Percentiles rank a stretch among this genome's conserved stretches.
These are phyloP conservation scores for Lepisosteus osseus DNA, from an alignment of 2,113 vertebrate genomes.

Conservation along the genomic window DNA sequence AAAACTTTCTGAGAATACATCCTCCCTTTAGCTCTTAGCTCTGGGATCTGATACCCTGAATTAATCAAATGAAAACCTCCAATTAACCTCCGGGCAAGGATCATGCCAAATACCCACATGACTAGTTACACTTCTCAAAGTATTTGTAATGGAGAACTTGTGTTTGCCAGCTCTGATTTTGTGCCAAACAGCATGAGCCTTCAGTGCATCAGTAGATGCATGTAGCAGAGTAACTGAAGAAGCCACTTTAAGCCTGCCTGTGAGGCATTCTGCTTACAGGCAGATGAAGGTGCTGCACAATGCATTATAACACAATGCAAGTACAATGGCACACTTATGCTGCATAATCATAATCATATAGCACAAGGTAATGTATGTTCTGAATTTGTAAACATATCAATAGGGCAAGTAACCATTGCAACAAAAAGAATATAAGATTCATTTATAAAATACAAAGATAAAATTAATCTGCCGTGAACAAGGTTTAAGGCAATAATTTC, in stretches of 20 bases:
- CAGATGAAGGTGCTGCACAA: too few species aligned
- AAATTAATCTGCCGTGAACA: too few species aligned
- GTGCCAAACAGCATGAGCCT: slow-evolving; percentile 39
- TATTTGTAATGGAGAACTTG: slow-evolving; percentile 43
- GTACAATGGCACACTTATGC: too few species aligned
- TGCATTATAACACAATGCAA: too few species aligned
- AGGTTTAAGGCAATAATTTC: too few species aligned
- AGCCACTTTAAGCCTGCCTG: slow-evolving; percentile 18
- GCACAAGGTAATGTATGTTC: too few species aligned
- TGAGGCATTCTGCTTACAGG: slow-evolving; percentile 17
- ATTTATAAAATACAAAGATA: too few species aligned
- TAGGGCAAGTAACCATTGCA: too few species aligned
- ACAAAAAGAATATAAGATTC: too few species aligned
- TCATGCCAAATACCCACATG: slow-evolving; percentile 44
- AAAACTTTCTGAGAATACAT: too few species aligned
- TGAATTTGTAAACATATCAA: too few species aligned
- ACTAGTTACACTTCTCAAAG: slow-evolving; percentile 38
- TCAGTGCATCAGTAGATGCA: slow-evolving; percentile 42
- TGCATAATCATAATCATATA: too few species aligned
- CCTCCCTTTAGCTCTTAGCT: slow-evolving; percentile 4
- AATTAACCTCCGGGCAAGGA: slow-evolving; percentile 61
- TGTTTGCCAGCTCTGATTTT: slow-evolving; percentile 44
- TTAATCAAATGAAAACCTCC: slow-evolving; percentile 54
- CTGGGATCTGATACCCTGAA: slow-evolving; percentile 49
- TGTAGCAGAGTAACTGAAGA: slow-evolving; percentile 34